A percentile compares a stretch with the other conserved stretches of the same genome.
phyloP scores from a whole-genome alignment of 2,797 vertebrate species.

The Enteromius trimaculatus region DNA sequence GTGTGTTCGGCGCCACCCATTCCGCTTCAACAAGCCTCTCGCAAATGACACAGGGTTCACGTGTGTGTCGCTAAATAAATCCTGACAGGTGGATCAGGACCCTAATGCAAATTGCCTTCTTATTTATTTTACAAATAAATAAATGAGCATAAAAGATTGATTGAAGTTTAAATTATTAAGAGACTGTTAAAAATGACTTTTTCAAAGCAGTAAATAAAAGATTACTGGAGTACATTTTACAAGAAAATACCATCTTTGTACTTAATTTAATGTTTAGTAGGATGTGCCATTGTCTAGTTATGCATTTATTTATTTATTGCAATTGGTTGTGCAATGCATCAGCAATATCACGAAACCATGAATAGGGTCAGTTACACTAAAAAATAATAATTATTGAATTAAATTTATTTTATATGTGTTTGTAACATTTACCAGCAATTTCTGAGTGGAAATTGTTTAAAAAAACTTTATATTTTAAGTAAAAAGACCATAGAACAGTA shows the following conservation, averaged over 20 bases:
- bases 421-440: background rate
- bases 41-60: background rate
- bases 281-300: background rate
- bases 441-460: background rate
- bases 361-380: background rate
- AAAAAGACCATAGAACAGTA: background rate
- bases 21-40: background rate
- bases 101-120: conserved; percentile 1
- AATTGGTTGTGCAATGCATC: background rate
- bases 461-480: background rate
- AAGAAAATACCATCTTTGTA: background rate
- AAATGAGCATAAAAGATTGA: background rate
- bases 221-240: background rate
- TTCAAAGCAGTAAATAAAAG: background rate
- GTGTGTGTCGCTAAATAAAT: background rate
- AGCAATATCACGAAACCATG: background rate
- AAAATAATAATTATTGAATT: background rate
- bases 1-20: conserved; percentile 13
- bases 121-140: background rate
- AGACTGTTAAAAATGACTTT: background rate
- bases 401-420: background rate
- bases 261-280: background rate
- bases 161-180: background rate
- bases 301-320: background rate
- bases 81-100: conserved; percentile 11